These are phyloP conservation scores for Hafferia zeledoni DNA, from an alignment of 2,797 vertebrate genomes.

Conservation along the genomic window DNA sequence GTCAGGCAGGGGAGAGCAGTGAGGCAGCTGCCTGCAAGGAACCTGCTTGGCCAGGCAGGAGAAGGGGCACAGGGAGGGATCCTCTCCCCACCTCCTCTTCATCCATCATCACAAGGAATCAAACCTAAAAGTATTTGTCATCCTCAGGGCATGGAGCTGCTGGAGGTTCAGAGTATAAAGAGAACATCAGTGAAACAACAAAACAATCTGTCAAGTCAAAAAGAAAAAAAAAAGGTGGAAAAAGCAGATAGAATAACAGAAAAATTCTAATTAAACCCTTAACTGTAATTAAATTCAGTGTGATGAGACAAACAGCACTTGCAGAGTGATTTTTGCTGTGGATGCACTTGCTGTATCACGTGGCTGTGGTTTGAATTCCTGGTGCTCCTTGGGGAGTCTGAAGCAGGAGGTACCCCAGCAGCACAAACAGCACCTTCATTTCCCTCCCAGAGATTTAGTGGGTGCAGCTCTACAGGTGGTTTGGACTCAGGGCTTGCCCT, in stretches of 20 bases:
- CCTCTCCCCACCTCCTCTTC: not conserved
- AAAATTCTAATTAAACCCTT: slow-evolving; percentile 14
- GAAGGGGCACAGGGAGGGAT: not conserved
- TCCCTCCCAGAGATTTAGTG: not conserved
- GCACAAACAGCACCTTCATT: not conserved
- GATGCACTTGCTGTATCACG: not conserved
- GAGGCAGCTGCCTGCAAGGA: not conserved
- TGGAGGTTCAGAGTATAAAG: slow-evolving; percentile 47
- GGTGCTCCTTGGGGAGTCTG: not conserved
- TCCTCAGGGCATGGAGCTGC: slow-evolving; percentile 17
- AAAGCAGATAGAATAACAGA: slow-evolving; percentile 12
- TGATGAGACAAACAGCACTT: slow-evolving; percentile 3
- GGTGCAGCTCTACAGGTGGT: not conserved
- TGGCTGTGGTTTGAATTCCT: fast-evolving
- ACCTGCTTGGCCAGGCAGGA: not conserved
- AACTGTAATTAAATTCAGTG: slow-evolving; percentile 35
- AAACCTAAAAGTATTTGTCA: slow-evolving; percentile 53
- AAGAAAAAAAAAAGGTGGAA: not conserved
- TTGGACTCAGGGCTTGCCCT: not conserved
- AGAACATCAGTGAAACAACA: slow-evolving; percentile 27
- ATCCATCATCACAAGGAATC: slow-evolving; percentile 50
- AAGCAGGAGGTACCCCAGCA: not conserved
- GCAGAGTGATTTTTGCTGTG: not conserved
- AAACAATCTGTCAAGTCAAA: slow-evolving; percentile 33
- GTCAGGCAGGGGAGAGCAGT: not conserved